Conservation (phyloP, 2,888 invertebrate genomes). For the Cephus nigrinus region DNA sequence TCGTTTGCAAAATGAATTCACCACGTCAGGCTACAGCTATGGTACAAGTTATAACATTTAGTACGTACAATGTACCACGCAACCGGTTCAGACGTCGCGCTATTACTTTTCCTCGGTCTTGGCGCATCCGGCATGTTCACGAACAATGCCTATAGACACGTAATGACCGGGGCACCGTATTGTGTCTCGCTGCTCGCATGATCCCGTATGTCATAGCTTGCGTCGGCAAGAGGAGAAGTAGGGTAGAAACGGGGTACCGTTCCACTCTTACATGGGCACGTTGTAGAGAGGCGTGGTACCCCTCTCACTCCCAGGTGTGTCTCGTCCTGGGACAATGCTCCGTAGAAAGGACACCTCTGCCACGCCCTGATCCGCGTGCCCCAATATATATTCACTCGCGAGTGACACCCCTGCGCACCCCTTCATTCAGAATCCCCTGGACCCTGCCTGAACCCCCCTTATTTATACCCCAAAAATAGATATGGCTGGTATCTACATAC, state of each 20-base stretch:
- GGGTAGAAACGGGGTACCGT: constrained; percentile 4
- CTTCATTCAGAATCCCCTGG: constrained; percentile 5
- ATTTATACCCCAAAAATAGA: too few species aligned
- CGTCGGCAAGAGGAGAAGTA: neutral
- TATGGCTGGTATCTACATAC: too few species aligned
- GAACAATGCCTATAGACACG: constrained; percentile 54
- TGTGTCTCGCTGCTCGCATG: constrained; percentile 39
- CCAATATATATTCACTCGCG: constrained; percentile 54
- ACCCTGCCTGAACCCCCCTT: too few species aligned
- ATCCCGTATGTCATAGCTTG: constrained; percentile 31
- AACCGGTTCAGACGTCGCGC: constrained; percentile 44
- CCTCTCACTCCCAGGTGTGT: constrained; percentile 62
- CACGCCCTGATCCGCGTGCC: constrained; percentile 63
- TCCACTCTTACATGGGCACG: constrained; percentile 6
- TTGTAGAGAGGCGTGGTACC: constrained; percentile 30
- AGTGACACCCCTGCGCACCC: constrained; percentile 27
- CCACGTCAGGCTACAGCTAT: neutral
- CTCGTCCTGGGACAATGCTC: constrained; percentile 52
- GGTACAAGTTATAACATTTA: neutral
- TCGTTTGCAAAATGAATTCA: neutral
- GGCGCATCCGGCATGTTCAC: constrained; percentile 44
- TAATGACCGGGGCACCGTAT: constrained; percentile 50
- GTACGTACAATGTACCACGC: constrained; percentile 16
- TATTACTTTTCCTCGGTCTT: constrained; percentile 48
- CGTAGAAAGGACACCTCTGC: constrained; percentile 59